Evolutionary conservation across 2,797 vertebrate genomes (phyloP).

Genomic region (Choloepus didactylus): DNA sequence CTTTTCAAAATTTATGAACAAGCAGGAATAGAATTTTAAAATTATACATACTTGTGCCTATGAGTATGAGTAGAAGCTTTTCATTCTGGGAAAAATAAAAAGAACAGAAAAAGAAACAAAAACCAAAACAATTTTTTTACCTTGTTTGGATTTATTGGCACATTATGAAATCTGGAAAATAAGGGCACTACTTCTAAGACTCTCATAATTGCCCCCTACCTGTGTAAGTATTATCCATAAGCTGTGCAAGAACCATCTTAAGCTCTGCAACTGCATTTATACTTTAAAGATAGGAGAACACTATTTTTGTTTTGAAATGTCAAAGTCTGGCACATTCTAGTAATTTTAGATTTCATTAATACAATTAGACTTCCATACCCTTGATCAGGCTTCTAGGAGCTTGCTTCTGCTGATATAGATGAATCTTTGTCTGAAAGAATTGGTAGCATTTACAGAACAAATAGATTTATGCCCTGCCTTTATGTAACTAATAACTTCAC

Average conservation of each 20-base stretch:
- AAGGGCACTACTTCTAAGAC: neutral
- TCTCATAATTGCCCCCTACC: neutral
- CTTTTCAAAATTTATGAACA: conserved; percentile 51
- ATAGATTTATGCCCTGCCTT: neutral
- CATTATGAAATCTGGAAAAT: neutral
- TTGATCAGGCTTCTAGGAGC: neutral
- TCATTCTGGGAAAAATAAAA: neutral
- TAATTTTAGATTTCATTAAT: conserved; percentile 54
- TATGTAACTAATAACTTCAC: conserved; percentile 38
- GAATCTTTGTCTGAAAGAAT: conserved; percentile 34
- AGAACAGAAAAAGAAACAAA: neutral
- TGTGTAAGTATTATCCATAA: neutral
- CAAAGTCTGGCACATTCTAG: conserved; percentile 26
- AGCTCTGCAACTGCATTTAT: neutral
- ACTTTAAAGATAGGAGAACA: conserved; percentile 29
- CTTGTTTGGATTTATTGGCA: conserved; percentile 15
- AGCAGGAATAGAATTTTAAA: neutral
- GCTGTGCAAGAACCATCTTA: neutral
- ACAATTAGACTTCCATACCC: neutral
- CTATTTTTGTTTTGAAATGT: conserved; percentile 59
- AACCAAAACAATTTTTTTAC: neutral
- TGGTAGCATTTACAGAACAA: neutral
- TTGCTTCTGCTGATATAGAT: neutral
- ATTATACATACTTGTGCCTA: neutral
- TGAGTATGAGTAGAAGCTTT: neutral